These are phyloP conservation scores for Peromyscus nudipes DNA, from an alignment of 2,797 vertebrate genomes.

Conservation along the genomic window DNA sequence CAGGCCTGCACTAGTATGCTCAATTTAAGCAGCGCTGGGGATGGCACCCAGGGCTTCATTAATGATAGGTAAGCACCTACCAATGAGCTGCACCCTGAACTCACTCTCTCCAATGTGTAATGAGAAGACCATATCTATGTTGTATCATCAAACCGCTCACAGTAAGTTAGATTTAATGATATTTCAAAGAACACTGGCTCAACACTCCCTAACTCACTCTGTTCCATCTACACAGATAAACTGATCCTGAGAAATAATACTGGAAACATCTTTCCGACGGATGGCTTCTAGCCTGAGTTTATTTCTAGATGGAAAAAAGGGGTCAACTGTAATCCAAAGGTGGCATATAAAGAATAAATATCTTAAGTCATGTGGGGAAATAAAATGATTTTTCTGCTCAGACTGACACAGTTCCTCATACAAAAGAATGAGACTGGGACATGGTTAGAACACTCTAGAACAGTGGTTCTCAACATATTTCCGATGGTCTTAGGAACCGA, in stretches of 20 bases:
- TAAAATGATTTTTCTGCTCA: conserved; percentile 60
- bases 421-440: conserved; percentile 65
- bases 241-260: conserved; percentile 68
- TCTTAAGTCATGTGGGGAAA: conserved; percentile 63
- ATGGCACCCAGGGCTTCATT: neutral
- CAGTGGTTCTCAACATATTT: neutral
- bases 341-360: conserved; percentile 79
- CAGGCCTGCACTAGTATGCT: neutral
- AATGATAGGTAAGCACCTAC: neutral
- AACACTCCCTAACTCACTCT: conserved; percentile 29
- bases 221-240: conserved; percentile 69
- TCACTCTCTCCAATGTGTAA: neutral
- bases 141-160: conserved; percentile 2
- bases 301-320: conserved; percentile 69
- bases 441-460: conserved; percentile 64
- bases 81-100: too few species aligned
- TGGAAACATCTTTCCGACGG: conserved; percentile 67
- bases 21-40: neutral
- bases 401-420: conserved; percentile 58
- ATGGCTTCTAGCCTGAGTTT: conserved; percentile 74
- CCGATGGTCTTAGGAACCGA: neutral
- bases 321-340: conserved; percentile 75
- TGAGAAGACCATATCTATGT: conserved; percentile 4
- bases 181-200: conserved; percentile 49
- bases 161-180: conserved; percentile 44